phyloP scores from a whole-genome alignment of 2,888 invertebrate species.

The Dioctria rufipes region DNA sequence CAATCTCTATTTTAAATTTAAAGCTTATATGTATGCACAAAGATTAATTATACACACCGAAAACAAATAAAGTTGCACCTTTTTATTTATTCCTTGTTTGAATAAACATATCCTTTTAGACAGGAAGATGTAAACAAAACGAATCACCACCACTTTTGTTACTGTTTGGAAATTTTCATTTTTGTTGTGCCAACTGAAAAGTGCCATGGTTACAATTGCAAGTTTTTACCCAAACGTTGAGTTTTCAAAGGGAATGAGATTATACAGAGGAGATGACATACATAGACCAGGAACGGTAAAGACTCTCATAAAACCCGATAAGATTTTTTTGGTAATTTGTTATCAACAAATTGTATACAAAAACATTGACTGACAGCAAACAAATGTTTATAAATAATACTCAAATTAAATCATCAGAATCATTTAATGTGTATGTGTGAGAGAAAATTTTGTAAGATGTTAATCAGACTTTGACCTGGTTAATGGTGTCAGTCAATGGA shows the following conservation, averaged over 20 bases:
- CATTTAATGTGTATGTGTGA: too few relatives aligned
- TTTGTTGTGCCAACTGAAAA: slow-evolving; percentile 57
- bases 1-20: not conserved
- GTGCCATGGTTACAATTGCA: slow-evolving; percentile 52
- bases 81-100: slow-evolving; percentile 26
- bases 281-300: too few relatives aligned
- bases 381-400: too few relatives aligned
- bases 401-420: too few relatives aligned
- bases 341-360: not conserved
- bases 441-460: too few relatives aligned
- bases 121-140: slow-evolving; percentile 28
- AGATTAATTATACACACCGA: slow-evolving; percentile 8
- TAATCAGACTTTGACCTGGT: too few relatives aligned
- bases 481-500: too few relatives aligned
- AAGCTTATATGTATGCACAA: slow-evolving; percentile 24
- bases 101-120: not conserved
- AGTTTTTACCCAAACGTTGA: not conserved
- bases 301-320: not conserved
- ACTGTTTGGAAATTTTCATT: slow-evolving; percentile 1
- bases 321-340: not conserved
- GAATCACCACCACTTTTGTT: slow-evolving; percentile 3
- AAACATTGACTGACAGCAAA: too few relatives aligned
- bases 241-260: not conserved
- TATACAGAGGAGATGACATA: too few relatives aligned
- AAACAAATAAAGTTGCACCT: slow-evolving; percentile 21